Evolutionary conservation across 2,888 invertebrate genomes (phyloP), one percentile per base, ranked within the genome.

Genomic region (Drosophila gaucha): DNA sequence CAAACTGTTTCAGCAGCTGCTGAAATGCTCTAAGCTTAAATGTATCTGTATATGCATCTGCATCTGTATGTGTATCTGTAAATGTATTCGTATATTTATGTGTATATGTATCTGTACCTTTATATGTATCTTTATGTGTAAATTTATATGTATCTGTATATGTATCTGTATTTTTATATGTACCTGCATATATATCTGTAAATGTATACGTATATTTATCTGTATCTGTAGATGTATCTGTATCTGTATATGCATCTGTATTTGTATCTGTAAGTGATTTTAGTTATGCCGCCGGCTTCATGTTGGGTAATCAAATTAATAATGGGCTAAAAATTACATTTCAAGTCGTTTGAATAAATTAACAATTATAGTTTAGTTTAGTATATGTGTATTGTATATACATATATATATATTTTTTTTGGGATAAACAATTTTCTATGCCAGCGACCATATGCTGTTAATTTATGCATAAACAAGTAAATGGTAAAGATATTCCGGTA

Each of bases 331-430:
- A 87, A 83, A 88, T 84, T 84, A 80, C 78, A 76, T 86, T 89
- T 69, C 69, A 67, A 82, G 80, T 85, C 78, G 69, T 84, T 77
- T 88, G 89, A 86, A 89, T 89, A 90, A 89, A 90, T 90, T 90
- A 90, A 75, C 89, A 88, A 89, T 87, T 86, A 89, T 59, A 44
- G 59, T 16, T n/a, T 10, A 35, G 30, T 41, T 14, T 41, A 41
- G 24, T 41, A 9, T 16, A 26, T 2, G n/a, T n/a, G n/a, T n/a
- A n/a, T n/a, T n/a, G n/a, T n/a, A n/a, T n/a, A n/a, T n/a, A n/a
- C n/a, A 16, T 26, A 14, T 5, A 14, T 14, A 16, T 38, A 58
- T 36, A 24, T n/a, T 22, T 31, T 49, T 46, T 41, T 46, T 30
- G 24, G 31, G 18, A 31, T 22, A 39, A 36, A 64, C 62, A 56